Percentiles rank a stretch among this genome's conserved stretches.
These are phyloP conservation scores for Tragelaphus buxtoni DNA, from an alignment of 2,113 vertebrate species.

Conservation along the genomic window DNA sequence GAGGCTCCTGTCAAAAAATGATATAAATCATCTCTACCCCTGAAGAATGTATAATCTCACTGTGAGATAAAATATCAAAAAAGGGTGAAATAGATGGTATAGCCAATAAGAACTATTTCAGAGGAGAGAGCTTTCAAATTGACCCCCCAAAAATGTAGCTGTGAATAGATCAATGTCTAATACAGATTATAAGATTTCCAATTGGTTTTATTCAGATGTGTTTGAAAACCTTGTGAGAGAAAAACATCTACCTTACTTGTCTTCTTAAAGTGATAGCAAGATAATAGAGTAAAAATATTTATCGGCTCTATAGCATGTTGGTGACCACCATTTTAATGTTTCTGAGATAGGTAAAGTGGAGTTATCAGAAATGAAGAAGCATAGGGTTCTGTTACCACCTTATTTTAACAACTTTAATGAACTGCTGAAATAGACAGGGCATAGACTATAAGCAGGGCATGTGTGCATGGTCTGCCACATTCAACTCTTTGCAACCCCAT, in stretches of 20 bases:
- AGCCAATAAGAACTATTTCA: not conserved
- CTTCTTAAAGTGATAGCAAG: not conserved
- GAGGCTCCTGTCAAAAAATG: conserved; percentile 3
- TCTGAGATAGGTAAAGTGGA: not conserved
- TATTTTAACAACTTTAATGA: not conserved
- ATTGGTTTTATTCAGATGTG: not conserved
- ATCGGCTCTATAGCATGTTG: not conserved
- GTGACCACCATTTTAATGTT: not conserved
- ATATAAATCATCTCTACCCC: not conserved
- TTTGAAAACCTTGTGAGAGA: not conserved
- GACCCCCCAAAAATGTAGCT: not conserved
- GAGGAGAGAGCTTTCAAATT: not conserved
- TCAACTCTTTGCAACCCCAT: not conserved
- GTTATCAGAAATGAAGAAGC: not conserved
- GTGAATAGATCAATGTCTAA: not conserved
- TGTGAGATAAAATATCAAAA: not conserved
- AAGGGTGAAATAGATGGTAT: not conserved
- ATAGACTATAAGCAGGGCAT: not conserved
- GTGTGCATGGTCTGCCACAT: not conserved
- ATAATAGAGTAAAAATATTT: not conserved
- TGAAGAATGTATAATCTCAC: not conserved
- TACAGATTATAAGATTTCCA: not conserved
- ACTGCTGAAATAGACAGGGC: not conserved
- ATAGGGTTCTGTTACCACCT: not conserved
- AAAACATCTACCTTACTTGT: not conserved